A percentile compares a stretch with the other conserved stretches of the same genome.
These are phyloP conservation scores for Calosoma granatense DNA, from an alignment of 1,140 invertebrate species.

Conservation along the genomic window DNA sequence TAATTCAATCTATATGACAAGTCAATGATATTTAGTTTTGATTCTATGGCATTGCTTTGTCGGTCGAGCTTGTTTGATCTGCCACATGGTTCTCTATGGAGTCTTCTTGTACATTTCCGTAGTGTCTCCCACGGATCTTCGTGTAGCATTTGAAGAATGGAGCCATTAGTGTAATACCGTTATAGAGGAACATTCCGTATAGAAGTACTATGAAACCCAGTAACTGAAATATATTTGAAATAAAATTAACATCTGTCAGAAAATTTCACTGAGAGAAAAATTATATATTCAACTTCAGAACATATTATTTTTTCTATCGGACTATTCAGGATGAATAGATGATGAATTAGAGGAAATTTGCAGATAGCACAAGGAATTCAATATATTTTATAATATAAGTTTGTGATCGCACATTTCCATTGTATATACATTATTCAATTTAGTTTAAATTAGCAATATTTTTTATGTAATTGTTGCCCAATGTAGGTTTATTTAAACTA, in stretches of 20 bases:
- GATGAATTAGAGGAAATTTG: no score
- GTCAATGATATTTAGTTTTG: background rate
- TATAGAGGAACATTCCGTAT: conserved; percentile 68
- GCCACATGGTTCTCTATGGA: background rate
- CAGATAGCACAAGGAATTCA: no score
- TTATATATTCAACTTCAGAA: no score
- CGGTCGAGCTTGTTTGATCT: background rate
- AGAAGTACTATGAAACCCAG: conserved; percentile 64
- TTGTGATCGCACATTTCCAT: no score
- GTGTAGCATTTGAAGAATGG: background rate
- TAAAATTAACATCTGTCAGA: conserved; percentile 3
- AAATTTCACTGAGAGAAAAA: no score
- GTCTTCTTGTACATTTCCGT: conserved; percentile 11
- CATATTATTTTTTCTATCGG: no score
- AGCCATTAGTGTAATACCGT: conserved; percentile 41
- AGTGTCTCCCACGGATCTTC: background rate
- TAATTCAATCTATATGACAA: background rate
- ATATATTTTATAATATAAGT: no score
- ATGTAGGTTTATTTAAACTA: no score
- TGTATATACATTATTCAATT: no score
- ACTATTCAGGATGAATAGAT: no score
- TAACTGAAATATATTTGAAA: conserved; percentile 38
- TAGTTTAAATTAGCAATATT: no score
- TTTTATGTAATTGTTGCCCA: no score
- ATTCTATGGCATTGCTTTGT: background rate